Percentiles rank a stretch among this genome's conserved stretches.
Conservation (phyloP, 2,888 invertebrate genomes). For the Cyrtodaria siliqua region DNA sequence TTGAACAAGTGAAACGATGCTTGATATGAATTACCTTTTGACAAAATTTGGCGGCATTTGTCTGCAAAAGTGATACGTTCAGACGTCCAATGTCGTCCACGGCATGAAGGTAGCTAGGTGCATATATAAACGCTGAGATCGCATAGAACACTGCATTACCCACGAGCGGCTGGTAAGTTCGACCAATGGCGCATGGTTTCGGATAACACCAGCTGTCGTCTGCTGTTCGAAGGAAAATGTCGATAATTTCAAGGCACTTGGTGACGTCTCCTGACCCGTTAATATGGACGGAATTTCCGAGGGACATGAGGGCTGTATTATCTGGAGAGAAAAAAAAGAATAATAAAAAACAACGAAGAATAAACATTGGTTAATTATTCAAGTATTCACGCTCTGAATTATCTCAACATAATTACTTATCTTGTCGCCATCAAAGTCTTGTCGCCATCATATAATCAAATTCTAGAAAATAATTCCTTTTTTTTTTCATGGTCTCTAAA, state of each 20-base stretch:
- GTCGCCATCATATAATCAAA: no score
- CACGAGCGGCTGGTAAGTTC: constrained; percentile 76
- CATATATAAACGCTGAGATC: constrained; percentile 73
- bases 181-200: constrained; percentile 82
- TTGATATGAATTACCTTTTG: no score
- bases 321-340: constrained; percentile 47
- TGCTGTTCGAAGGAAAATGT: constrained; percentile 68
- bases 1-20: no score
- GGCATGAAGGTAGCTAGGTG: constrained; percentile 67
- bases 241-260: constrained; percentile 71
- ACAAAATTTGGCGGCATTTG: constrained; percentile 70
- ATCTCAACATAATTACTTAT: no score
- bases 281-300: constrained; percentile 61
- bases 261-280: constrained; percentile 73
- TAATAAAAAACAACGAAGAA: no score
- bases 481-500: no score
- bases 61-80: constrained; percentile 65
- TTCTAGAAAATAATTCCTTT: no score
- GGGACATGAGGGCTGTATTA: constrained; percentile 41
- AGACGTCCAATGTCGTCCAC: constrained; percentile 65
- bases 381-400: no score
- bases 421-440: no score
- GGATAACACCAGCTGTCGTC: constrained; percentile 74
- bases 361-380: no score
- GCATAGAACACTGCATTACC: constrained; percentile 72